phyloP scores from a whole-genome alignment of 2,888 invertebrate species.

The Stenchaetothrips biformis region DNA sequence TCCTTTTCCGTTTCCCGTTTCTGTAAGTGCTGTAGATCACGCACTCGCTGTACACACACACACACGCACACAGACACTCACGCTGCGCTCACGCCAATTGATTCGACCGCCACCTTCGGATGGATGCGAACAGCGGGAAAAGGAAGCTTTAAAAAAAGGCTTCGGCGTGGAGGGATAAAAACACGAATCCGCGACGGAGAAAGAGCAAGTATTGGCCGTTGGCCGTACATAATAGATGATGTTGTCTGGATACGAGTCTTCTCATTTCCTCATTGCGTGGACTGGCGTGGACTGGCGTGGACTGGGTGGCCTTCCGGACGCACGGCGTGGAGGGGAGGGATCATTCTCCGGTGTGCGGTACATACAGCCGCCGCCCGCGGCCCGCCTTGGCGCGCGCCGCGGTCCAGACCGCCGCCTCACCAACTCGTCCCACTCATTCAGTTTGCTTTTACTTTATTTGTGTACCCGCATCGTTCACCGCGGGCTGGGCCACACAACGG shows the following conservation, averaged over 20 bases:
- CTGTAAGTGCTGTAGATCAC: too few species aligned
- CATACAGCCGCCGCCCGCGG: neutral
- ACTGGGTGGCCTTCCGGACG: constrained; percentile 9
- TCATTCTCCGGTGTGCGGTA: neutral
- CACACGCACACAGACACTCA: neutral
- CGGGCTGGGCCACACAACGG: too few species aligned
- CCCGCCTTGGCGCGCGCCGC: too few species aligned
- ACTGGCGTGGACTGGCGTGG: neutral
- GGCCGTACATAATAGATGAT: neutral
- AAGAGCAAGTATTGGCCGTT: neutral
- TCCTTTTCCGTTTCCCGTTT: too few species aligned
- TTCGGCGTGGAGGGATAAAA: neutral
- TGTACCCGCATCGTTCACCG: too few species aligned
- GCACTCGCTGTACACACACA: neutral
- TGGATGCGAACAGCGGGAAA: neutral
- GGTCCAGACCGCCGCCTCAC: too few species aligned
- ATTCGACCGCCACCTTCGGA: neutral
- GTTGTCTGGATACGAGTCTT: neutral
- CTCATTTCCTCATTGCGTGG: constrained; percentile 15
- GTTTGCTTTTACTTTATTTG: too few species aligned
- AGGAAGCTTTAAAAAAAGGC: neutral
- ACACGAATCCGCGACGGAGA: neutral
- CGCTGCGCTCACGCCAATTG: neutral
- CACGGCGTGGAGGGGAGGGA: neutral
- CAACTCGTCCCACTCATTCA: too few species aligned